These are phyloP conservation scores for Desmophyllum pertusum DNA, from an alignment of 92 coral and sea anemone genomes.

Conservation along the genomic window DNA sequence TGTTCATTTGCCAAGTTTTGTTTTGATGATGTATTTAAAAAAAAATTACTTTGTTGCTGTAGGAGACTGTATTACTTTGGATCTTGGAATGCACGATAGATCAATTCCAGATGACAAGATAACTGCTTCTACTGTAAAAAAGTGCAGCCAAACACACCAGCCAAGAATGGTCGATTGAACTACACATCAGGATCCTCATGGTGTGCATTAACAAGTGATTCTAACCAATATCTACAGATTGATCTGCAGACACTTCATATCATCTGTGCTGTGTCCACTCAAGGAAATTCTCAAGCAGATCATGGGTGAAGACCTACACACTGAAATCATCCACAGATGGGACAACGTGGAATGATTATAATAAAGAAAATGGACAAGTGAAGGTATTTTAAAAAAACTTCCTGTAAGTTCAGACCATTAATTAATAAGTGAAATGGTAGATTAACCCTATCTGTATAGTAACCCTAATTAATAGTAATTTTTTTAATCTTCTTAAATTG, in stretches of 20 bases:
- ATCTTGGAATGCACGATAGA: conserved; percentile 35
- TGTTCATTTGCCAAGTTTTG: no score
- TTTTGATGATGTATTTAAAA: background rate
- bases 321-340: conserved; percentile 28
- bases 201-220: conserved; percentile 30
- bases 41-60: background rate
- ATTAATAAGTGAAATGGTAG: no score
- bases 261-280: conserved; percentile 38
- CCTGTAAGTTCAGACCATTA: background rate
- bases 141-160: conserved; percentile 22
- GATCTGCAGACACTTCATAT: conserved; percentile 18
- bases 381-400: background rate
- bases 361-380: background rate
- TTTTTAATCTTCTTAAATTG: no score
- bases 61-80: conserved; percentile 35
- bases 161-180: conserved; percentile 47
- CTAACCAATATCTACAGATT: conserved; percentile 29
- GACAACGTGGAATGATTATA: conserved; percentile 18
- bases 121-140: conserved; percentile 13
- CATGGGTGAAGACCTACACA: conserved; percentile 27
- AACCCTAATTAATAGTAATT: no score
- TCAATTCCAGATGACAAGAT: conserved; percentile 1
- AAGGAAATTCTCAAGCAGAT: conserved; percentile 34
- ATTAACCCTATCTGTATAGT: no score
- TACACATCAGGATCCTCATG: conserved; percentile 16